These are phyloP conservation scores for Sternotherus odoratus DNA, from an alignment of 2,797 vertebrate genomes.

Conservation along the genomic window DNA sequence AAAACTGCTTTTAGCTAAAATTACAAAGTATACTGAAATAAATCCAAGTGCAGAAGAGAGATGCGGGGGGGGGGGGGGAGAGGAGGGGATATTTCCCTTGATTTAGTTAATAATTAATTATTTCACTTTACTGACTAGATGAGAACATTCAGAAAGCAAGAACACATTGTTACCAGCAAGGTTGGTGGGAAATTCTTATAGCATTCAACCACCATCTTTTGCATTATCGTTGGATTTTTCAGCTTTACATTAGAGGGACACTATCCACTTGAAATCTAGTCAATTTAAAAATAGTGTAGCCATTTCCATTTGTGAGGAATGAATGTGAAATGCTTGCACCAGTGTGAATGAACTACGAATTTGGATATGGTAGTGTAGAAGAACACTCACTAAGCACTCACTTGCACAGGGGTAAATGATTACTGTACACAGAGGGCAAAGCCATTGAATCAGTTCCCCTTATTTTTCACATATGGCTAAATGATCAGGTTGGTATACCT, in stretches of 20 bases:
- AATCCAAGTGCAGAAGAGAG: neutral
- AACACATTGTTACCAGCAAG: neutral
- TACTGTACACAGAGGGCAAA: too few species aligned
- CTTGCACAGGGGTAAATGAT: neutral
- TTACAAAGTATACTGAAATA: neutral
- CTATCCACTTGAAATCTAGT: neutral
- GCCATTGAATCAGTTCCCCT: neutral
- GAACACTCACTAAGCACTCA: neutral
- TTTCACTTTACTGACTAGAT: neutral
- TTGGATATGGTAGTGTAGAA: neutral
- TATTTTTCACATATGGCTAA: neutral
- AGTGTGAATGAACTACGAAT: neutral
- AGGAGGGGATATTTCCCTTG: neutral
- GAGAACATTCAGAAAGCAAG: neutral
- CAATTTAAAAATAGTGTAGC: neutral
- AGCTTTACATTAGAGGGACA: neutral
- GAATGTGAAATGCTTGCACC: neutral
- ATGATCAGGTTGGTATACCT: neutral
- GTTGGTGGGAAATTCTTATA: neutral
- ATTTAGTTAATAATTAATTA: neutral
- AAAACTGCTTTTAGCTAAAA: neutral
- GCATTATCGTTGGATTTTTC: neutral
- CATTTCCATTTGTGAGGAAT: neutral
- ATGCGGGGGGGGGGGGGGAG: neutral
- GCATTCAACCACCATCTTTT: neutral